A percentile compares a stretch with the other conserved stretches of the same genome.
These are phyloP conservation scores for Morpho achilles DNA, from an alignment of 2,888 invertebrate species.

Conservation along the genomic window DNA sequence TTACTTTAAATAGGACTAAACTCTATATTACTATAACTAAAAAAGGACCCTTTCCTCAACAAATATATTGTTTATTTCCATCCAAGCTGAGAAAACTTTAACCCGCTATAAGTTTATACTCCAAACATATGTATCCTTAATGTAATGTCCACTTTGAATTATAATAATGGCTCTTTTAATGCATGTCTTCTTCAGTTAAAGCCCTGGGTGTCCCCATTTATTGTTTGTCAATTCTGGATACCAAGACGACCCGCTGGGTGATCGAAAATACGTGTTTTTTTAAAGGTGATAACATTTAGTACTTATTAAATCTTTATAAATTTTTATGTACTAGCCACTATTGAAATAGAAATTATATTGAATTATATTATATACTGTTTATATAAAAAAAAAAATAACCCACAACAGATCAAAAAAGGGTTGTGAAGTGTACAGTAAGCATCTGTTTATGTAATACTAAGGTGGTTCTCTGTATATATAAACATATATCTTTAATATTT, in stretches of 20 bases:
- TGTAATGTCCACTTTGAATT: slow-evolving; percentile 71
- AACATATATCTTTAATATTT: too few species aligned
- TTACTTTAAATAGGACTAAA: too few species aligned
- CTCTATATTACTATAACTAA: too few species aligned
- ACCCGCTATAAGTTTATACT: slow-evolving; percentile 33
- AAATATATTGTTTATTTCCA: too few species aligned
- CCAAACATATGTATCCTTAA: slow-evolving; percentile 29
- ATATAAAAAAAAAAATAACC: too few species aligned
- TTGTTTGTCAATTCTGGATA: slow-evolving; percentile 56
- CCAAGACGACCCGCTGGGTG: slow-evolving; percentile 57
- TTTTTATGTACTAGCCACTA: neutral
- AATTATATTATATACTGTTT: too few species aligned
- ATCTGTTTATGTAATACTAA: too few species aligned
- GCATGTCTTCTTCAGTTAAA: slow-evolving; percentile 74
- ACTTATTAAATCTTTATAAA: slow-evolving; percentile 9
- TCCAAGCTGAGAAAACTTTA: neutral
- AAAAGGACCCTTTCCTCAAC: too few species aligned
- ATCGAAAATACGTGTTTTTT: slow-evolving; percentile 50
- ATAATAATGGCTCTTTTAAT: slow-evolving; percentile 72
- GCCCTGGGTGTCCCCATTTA: slow-evolving; percentile 71
- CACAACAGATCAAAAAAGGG: too few species aligned
- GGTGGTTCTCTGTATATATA: too few species aligned
- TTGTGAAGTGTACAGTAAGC: too few species aligned
- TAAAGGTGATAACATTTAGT: slow-evolving; percentile 29
- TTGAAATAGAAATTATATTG: too few species aligned